Evolutionary conservation across 2,113 vertebrate species (phyloP).

Genomic region (Vulpes lagopus): DNA sequence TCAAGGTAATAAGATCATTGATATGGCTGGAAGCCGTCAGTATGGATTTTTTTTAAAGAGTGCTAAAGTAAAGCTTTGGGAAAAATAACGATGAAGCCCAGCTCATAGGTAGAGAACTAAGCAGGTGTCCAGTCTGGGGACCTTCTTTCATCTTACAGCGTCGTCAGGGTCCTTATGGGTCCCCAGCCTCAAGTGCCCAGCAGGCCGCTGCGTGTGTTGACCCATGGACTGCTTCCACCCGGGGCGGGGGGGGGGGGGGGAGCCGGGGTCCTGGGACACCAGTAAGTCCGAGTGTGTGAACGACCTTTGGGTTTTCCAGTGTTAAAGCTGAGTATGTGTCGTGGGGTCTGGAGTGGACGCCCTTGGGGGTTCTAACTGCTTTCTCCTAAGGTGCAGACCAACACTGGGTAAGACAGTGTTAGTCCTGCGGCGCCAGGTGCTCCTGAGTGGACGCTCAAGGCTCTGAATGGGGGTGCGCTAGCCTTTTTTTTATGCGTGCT

Average conservation of each 20-base stretch:
- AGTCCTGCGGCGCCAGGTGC: background rate
- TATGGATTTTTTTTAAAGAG: background rate
- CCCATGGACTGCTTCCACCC: background rate
- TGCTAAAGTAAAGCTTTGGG: background rate
- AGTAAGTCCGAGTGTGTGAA: background rate
- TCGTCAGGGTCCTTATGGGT: background rate
- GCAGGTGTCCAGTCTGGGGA: background rate
- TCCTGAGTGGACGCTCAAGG: background rate
- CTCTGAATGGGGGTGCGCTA: background rate
- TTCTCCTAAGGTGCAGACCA: slow-evolving; percentile 24
- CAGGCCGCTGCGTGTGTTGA: background rate
- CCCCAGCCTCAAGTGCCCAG: no score
- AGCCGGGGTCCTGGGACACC: background rate
- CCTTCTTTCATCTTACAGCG: background rate
- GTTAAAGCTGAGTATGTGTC: slow-evolving; percentile 2
- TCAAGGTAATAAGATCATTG: background rate
- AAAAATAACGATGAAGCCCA: background rate
- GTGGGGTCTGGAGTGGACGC: no score
- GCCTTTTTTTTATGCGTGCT: background rate
- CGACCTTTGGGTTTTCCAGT: background rate
- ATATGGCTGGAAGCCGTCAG: background rate
- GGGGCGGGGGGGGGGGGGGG: background rate
- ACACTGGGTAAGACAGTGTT: background rate
- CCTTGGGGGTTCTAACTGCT: background rate
- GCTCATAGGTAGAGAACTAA: background rate